phyloP scores from a whole-genome alignment of 2,888 invertebrate genomes.

The Xanthostigma xanthostigma region DNA sequence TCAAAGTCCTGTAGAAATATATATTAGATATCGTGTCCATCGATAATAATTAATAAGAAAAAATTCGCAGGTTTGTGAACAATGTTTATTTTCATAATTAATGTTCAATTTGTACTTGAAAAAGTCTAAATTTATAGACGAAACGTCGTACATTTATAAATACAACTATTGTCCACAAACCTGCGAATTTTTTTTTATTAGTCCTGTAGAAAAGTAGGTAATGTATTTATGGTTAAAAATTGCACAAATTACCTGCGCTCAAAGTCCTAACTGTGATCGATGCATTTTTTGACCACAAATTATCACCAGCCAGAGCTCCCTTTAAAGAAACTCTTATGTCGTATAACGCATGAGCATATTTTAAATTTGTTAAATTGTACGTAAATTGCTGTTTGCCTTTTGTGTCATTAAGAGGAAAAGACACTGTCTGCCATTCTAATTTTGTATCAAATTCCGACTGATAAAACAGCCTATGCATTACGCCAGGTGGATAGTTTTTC shows the following conservation, averaged over 20 bases:
- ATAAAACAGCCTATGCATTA: slow-evolving; percentile 35
- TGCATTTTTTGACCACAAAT: slow-evolving; percentile 55
- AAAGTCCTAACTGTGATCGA: slow-evolving; percentile 43
- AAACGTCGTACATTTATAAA: no score
- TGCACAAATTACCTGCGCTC: slow-evolving; percentile 22
- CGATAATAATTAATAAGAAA: no score
- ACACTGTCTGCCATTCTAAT: slow-evolving; percentile 28
- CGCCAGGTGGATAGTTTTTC: slow-evolving; percentile 32
- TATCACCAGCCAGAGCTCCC: slow-evolving; percentile 36
- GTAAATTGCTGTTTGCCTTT: slow-evolving; percentile 5
- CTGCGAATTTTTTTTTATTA: no score
- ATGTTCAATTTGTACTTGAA: no score
- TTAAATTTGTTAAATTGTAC: slow-evolving; percentile 36
- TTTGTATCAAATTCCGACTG: slow-evolving; percentile 32
- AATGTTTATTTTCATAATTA: no score
- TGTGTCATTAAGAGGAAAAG: neutral
- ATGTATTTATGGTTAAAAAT: slow-evolving; percentile 1
- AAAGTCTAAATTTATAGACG: no score
- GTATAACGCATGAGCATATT: slow-evolving; percentile 53
- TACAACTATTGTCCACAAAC: no score
- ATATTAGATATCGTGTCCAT: no score
- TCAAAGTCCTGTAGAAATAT: neutral
- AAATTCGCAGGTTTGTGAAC: no score
- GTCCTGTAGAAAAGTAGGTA: slow-evolving; percentile 1
- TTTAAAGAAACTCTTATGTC: slow-evolving; percentile 55